phyloP scores from a whole-genome alignment of 2,888 invertebrate genomes.

The Polyommatus iphigenia region DNA sequence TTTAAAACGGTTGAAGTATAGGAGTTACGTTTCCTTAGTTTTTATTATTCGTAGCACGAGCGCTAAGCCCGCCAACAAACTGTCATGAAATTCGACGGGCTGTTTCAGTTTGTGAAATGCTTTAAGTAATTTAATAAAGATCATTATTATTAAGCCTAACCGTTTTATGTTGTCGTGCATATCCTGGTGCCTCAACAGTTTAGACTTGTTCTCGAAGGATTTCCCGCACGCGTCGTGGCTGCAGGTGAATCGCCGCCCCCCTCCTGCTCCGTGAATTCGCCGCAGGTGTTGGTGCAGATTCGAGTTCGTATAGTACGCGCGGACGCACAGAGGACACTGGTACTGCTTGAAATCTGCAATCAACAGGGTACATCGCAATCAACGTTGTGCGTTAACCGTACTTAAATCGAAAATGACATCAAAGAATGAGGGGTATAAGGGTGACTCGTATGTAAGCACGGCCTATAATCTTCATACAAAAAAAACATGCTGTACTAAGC shows the following conservation, averaged over 20 bases:
- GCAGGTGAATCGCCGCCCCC: slow-evolving; percentile 45
- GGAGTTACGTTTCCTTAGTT: too few species aligned
- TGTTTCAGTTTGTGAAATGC: neutral
- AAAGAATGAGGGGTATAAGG: too few species aligned
- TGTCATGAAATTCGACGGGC: too few species aligned
- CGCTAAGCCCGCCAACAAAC: too few species aligned
- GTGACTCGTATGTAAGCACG: too few species aligned
- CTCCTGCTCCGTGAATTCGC: slow-evolving; percentile 46
- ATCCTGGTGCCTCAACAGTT: slow-evolving; percentile 55
- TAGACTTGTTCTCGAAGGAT: slow-evolving; percentile 50
- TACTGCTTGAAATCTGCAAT: slow-evolving; percentile 53
- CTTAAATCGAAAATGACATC: too few species aligned
- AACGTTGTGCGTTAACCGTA: too few species aligned
- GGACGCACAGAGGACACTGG: slow-evolving; percentile 56
- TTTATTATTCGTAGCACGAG: too few species aligned
- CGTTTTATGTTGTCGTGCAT: slow-evolving; percentile 58
- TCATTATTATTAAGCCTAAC: slow-evolving; percentile 40
- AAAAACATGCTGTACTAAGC: too few species aligned
- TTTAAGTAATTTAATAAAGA: neutral
- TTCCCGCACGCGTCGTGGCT: slow-evolving; percentile 46
- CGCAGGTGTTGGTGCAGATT: slow-evolving; percentile 54
- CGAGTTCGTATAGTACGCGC: slow-evolving; percentile 51
- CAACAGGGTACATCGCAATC: neutral
- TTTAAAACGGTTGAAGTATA: too few species aligned
- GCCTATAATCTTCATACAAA: too few species aligned